Percentiles rank a stretch among this genome's conserved stretches.
phyloP scores from a whole-genome alignment of 2,888 invertebrate genomes.

The Urechis unicinctus region DNA sequence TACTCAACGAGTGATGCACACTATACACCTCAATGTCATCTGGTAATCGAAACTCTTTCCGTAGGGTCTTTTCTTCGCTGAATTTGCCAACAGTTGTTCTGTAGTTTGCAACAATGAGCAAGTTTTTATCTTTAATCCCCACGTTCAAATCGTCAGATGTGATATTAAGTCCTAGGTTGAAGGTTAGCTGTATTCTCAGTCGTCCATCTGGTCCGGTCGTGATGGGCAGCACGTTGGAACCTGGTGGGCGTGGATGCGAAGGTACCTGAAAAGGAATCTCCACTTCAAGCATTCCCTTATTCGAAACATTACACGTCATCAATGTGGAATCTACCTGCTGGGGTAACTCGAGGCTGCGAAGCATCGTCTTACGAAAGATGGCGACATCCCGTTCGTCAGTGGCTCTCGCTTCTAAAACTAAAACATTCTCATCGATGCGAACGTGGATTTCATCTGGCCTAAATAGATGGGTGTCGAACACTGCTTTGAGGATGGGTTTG shows the following conservation, averaged over 20 bases:
- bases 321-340: constrained; percentile 21
- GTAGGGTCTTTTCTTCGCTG: constrained; percentile 14
- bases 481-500: constrained; percentile 22
- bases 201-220: constrained; percentile 17
- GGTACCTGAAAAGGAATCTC: constrained; percentile 28
- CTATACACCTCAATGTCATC: constrained; percentile 19
- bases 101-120: constrained; percentile 18
- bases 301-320: constrained; percentile 20
- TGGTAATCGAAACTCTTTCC: constrained; percentile 21
- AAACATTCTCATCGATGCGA: constrained; percentile 8
- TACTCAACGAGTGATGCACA: constrained; percentile 15
- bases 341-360: constrained; percentile 22
- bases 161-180: constrained; percentile 21
- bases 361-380: constrained; percentile 23
- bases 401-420: constrained; percentile 17
- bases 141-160: constrained; percentile 19
- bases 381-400: constrained; percentile 20
- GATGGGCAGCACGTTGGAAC: constrained; percentile 23
- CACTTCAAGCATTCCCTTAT: constrained; percentile 18
- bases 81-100: constrained; percentile 20
- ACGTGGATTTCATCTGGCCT: constrained; percentile 19
- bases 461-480: constrained; percentile 25
- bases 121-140: constrained; percentile 13
- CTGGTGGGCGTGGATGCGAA: constrained; percentile 15
- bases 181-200: constrained; percentile 18